Base-by-base conservation (phyloP, 2,888 invertebrate genomes). In the Agrotis clavis region DNA sequence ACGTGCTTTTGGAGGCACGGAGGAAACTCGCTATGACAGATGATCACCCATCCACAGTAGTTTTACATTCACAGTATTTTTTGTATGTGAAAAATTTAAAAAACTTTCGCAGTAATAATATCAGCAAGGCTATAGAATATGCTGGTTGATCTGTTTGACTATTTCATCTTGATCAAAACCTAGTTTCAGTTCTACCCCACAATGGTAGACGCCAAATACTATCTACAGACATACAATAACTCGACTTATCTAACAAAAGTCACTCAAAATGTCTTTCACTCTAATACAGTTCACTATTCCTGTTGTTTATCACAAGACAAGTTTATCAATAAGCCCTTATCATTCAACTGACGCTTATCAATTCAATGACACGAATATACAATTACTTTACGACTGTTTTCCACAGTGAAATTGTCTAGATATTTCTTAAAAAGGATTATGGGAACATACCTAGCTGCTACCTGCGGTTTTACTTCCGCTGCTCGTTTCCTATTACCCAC, bases 301-400 rank as follows among this genome's bases (percentile, higher is more conserved):
- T 71, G 60, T 68, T 71, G 47, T 63, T 71, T 82, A 81, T 81
- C 82, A 53, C 47, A 16, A 41, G 70, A 80, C 67, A 60, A 4
- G 67, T 74, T 81, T 81, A 81, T 81, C 82, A 74, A 82, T 74
- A 79, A 16, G 4, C 11, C 45, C 19, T 74, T 82, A 81, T 81
- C 81, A 73, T 54, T 57, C 66, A 54, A 47, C 63, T 45, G 48
- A 16, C 54, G 41, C 65, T 72, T 81, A 81, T 81, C 81, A 71
- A 81, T 69, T 69, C 75, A 71, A 69, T 74, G 74, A 78, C 75
- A 82, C 64, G 79, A 70, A 74, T 78, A 68, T 30, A 67, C 67
- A 77, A 81, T 74, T 80, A 65, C 51, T 67, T 62, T 63, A 67
- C n/a, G 50, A 74, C 59, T 78, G 70, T 78, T 77, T 81, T 70